phyloP scores from a whole-genome alignment of 23 tunicate genomes.

The Trididemnum clinides region DNA sequence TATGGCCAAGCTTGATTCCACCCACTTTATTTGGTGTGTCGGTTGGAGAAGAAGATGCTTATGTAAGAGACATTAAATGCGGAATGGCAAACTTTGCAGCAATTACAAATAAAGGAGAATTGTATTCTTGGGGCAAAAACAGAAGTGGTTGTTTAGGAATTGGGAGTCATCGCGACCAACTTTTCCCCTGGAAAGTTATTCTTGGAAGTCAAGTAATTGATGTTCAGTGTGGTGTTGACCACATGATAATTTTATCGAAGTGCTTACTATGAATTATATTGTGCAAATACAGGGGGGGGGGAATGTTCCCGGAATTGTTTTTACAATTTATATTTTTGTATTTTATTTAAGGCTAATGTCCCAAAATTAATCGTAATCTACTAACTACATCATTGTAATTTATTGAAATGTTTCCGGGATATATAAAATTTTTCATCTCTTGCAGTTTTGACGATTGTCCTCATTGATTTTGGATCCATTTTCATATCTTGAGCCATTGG shows the following conservation, averaged over 20 bases:
- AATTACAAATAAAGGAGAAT: conserved; percentile 67
- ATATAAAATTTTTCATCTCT: too few relatives aligned
- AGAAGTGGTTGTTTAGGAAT: conserved; percentile 75
- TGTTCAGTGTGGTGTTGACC: conserved; percentile 85
- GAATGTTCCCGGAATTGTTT: too few relatives aligned
- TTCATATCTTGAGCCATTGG: too few relatives aligned
- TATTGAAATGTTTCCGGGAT: too few relatives aligned
- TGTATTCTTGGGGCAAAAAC: conserved; percentile 92
- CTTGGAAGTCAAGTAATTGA: conserved; percentile 47
- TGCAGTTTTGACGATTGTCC: too few relatives aligned
- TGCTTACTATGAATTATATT: conserved; percentile 50
- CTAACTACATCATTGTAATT: too few relatives aligned
- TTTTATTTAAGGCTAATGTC: too few relatives aligned
- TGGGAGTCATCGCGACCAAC: conserved; percentile 45
- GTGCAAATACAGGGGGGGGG: too few relatives aligned
- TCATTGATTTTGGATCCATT: too few relatives aligned
- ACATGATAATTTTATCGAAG: conserved; percentile 63
- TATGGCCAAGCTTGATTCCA: conserved; percentile 62
- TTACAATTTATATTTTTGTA: too few relatives aligned
- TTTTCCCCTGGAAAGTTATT: conserved; percentile 89
- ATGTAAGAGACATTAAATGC: conserved; percentile 50
- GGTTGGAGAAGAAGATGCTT: conserved; percentile 44
- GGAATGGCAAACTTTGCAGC: conserved; percentile 80
- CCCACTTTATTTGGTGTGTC: conserved; percentile 69
- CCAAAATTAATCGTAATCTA: too few relatives aligned